These are phyloP conservation scores for Raja brachyura DNA, from an alignment of 2,113 vertebrate species.

Conservation along the genomic window DNA sequence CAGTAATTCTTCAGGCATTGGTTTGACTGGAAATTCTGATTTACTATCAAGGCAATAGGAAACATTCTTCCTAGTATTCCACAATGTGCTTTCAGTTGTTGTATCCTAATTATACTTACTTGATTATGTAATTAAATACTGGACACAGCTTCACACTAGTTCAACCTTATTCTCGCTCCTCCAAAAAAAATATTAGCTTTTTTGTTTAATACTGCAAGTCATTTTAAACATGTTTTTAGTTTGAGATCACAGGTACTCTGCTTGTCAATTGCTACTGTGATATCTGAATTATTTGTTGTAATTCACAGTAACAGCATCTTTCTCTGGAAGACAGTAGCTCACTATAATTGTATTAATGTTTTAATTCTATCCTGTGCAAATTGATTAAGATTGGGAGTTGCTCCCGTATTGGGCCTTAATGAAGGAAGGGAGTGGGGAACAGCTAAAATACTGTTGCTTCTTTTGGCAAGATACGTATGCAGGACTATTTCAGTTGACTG, in stretches of 20 bases:
- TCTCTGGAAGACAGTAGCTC: conserved; percentile 40
- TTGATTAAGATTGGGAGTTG: not conserved
- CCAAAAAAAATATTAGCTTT: conserved; percentile 37
- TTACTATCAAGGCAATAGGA: conserved; percentile 15
- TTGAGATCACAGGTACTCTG: conserved; percentile 42
- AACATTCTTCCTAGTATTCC: not conserved
- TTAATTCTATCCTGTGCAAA: not conserved
- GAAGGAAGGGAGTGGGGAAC: too few species aligned
- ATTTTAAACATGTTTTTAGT: conserved; percentile 37
- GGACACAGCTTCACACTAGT: not conserved
- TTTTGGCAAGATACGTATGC: not conserved
- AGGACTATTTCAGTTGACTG: not conserved
- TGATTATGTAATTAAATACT: not conserved
- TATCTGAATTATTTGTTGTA: conserved; percentile 41
- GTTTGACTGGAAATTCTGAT: conserved; percentile 43
- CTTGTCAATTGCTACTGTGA: conserved; percentile 46
- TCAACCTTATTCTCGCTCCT: conserved; percentile 39
- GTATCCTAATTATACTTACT: conserved; percentile 38
- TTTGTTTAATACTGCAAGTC: not conserved
- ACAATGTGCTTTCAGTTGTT: conserved; percentile 42
- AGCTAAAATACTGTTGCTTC: not conserved
- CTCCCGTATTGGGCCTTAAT: too few species aligned
- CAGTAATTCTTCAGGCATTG: conserved; percentile 56
- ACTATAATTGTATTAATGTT: conserved; percentile 10
- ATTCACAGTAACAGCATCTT: conserved; percentile 29